Evolutionary conservation across 2,113 vertebrate species (phyloP).

Genomic region (Sinosuthora webbiana): DNA sequence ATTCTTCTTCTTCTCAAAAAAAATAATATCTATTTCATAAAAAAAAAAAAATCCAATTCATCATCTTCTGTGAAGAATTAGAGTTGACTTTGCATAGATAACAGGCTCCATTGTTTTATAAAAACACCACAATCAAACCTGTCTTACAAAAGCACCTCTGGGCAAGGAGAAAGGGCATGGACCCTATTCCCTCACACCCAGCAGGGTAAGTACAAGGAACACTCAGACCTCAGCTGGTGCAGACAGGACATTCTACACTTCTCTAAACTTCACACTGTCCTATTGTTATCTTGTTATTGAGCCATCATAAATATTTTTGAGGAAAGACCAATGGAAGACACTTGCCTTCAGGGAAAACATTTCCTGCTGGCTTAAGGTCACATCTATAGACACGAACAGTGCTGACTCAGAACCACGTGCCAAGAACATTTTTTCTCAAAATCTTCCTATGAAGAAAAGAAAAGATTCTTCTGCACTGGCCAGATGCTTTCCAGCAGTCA

Average conservation of each 20-base stretch:
- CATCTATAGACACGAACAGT: not conserved
- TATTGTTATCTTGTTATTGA: not conserved
- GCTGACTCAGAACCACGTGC: not conserved
- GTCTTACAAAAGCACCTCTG: not conserved
- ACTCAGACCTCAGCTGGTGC: not conserved
- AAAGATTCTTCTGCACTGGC: not conserved
- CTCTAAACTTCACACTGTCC: not conserved
- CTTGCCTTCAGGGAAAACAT: slow-evolving; percentile 4
- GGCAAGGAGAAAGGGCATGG: not conserved
- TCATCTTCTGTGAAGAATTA: slow-evolving; percentile 3
- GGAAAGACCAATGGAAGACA: slow-evolving; percentile 15
- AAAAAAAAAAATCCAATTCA: slow-evolving; percentile 12
- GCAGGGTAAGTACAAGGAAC: not conserved
- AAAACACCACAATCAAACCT: not conserved
- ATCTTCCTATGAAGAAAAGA: not conserved
- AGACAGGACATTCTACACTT: rapidly evolving
- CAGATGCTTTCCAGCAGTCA: not conserved
- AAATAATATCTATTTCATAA: not conserved
- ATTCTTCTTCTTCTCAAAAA: not conserved
- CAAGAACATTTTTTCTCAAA: not conserved
- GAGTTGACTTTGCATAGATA: slow-evolving; percentile 55
- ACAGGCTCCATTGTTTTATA: not conserved
- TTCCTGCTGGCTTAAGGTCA: slow-evolving; percentile 1
- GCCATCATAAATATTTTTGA: not conserved
- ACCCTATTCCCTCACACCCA: not conserved